Evolutionary conservation across 2,113 vertebrate genomes (phyloP), one percentile per base, ranked within the genome.

Genomic region (Pterophyllum scalare): DNA sequence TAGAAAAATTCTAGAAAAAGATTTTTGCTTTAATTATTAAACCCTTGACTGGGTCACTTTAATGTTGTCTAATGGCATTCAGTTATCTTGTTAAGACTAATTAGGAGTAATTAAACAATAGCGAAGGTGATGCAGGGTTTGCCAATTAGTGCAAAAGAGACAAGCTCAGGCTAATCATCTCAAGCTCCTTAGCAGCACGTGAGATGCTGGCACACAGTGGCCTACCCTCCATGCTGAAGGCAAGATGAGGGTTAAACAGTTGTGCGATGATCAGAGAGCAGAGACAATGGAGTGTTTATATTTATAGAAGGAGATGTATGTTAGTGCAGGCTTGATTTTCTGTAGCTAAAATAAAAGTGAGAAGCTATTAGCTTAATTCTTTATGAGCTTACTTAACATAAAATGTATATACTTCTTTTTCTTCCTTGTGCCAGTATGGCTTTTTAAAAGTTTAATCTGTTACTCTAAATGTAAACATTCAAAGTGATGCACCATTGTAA

Each of bases 131-230:
- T 94, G 96, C 95, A 95, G 96, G 95, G 95, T 89, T 88, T 96
- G 95, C 93, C 97, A 98, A 98, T 98, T 98, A 98, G 96, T 95
- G 92, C 96, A 94, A 95, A 95, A 95, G 94, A 97, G 96, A 96
- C 95, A 94, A 94, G 96, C 95, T 95, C 95, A 94, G 94, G 95
- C 96, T 98, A 98, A 98, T 98, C 95, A 96, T 94, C 95, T 95
- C 92, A 93, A 95, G 96, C 95, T 96, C 95, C 94, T 94, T 83
- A 91, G 96, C 93, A 96, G 96, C 96, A 97, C 97, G 96, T 95
- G 95, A 95, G 93, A 94, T 89, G 91, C 94, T 92, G 92, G 75
- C 93, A 92, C 95, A 72, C 33, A 62, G 79, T 17, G 31, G 59
- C 59, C 4, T 77, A 77, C 95, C 96, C 95, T 96, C 96, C 19